These are phyloP conservation scores for Chrysemys picta DNA, from an alignment of 2,113 vertebrate genomes.

Conservation along the genomic window DNA sequence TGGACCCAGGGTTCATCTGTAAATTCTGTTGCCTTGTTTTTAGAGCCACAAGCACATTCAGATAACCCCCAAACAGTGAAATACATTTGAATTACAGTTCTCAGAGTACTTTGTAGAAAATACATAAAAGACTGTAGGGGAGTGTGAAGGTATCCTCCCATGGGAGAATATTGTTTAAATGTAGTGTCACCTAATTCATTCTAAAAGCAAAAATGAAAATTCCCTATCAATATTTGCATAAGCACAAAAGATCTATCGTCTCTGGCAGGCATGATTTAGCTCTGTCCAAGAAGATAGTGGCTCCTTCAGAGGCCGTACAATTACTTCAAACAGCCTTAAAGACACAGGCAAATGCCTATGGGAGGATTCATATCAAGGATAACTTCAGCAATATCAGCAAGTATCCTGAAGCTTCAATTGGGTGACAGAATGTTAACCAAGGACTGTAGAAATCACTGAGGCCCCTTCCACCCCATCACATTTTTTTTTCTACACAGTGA, in stretches of 20 bases:
- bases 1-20: neutral
- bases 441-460: neutral
- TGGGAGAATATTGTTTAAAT: neutral
- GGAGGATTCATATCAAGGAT: no score
- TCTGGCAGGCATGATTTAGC: neutral
- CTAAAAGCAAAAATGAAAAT: neutral
- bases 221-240: no score
- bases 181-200: neutral
- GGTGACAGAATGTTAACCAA: neutral
- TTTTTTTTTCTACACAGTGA: neutral
- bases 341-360: no score
- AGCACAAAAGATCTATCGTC: no score
- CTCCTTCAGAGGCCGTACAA: neutral
- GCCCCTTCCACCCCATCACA: neutral
- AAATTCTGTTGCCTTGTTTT: neutral
- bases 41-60: neutral
- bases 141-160: neutral
- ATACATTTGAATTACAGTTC: neutral
- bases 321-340: neutral
- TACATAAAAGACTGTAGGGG: neutral
- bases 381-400: no score
- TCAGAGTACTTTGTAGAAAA: neutral
- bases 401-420: neutral
- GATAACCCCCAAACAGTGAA: neutral
- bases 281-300: neutral